phyloP scores from a whole-genome alignment of 2,888 invertebrate species.

The Torymus texanus region DNA sequence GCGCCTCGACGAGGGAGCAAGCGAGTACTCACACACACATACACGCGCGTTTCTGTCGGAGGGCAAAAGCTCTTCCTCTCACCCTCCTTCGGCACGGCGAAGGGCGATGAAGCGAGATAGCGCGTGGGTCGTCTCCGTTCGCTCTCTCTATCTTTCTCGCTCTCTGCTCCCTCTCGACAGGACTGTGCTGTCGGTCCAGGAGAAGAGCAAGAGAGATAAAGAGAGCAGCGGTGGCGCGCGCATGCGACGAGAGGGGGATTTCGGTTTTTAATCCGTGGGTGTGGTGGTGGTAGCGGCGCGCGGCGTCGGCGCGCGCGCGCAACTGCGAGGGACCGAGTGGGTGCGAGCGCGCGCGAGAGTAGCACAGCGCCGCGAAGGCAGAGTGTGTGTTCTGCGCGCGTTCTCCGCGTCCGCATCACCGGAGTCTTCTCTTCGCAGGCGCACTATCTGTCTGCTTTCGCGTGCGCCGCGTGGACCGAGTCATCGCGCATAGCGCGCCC shows the following conservation, averaged over 20 bases:
- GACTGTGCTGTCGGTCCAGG: not conserved
- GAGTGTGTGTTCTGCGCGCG: constrained; percentile 46
- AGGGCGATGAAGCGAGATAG: constrained; percentile 26
- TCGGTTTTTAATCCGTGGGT: constrained; percentile 71
- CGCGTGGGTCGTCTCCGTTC: not conserved
- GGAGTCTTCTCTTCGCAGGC: not conserved
- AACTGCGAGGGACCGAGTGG: not conserved
- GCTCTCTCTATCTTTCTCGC: not conserved
- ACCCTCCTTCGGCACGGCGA: not conserved
- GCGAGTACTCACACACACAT: no score
- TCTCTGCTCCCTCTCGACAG: not conserved
- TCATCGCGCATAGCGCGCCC: no score
- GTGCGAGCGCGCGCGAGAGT: not conserved
- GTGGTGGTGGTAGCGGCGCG: constrained; percentile 64
- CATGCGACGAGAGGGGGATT: constrained; percentile 58
- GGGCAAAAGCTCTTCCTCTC: constrained; percentile 10
- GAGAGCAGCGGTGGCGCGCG: not conserved
- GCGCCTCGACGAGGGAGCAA: not conserved
- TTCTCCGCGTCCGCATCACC: constrained; percentile 19
- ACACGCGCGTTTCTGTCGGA: no score
- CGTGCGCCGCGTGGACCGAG: not conserved
- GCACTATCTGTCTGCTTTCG: not conserved
- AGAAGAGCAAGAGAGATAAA: constrained; percentile 5
- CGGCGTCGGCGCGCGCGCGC: not conserved
- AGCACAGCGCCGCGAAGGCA: not conserved